Base-by-base conservation (phyloP, 2,888 invertebrate species). In the Anthoptus insignis region DNA sequence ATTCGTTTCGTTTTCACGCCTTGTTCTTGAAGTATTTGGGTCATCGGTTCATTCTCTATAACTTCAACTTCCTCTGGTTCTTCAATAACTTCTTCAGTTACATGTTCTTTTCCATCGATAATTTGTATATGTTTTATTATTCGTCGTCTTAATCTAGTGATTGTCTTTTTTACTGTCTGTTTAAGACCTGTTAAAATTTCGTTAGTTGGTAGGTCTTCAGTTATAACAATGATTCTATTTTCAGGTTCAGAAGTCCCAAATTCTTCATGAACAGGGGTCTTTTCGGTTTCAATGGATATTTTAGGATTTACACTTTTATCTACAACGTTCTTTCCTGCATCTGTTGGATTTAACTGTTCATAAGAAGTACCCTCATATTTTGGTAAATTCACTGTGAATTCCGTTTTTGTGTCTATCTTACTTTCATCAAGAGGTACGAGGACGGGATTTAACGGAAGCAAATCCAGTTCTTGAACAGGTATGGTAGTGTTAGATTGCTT, bases 31-130 rank as follows among this genome's bases (percentile, higher is more conserved):
- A 71, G 32, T 32, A 65, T 60, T 16, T 66, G 58, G n/a, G 60
- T 69, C 8, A 65, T 9, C 0, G 69, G 69, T 39, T 70, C 66
- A 21, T 24, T 57, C 42, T 69, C 58, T 21, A 68, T 94, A 82
- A 96, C 91, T 85, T 96, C 96, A 6, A 96, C 90, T 79, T 96
- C 96, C 81, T 96, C 97, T 0, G 98, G 97, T 84, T 97, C 97
- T 79, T 98, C 97, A 59, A 97, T 95, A 0, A 97, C 91, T 88
- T 98, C 97, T 87, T 98, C 97, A 1, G 96, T 96, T 0, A 97
- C 94, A 68, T 96, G 96, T 84, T 98, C 97, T 84, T 97, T 96
- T 0, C 98, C 98, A 82, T 98, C 96, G 67, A 97, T 95, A 7
- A 97, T 95, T 22, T 96, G 95, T 14, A 97, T 95, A 73, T 96